Conservation (phyloP, 2,888 invertebrate species). For the Athalia cordata region DNA sequence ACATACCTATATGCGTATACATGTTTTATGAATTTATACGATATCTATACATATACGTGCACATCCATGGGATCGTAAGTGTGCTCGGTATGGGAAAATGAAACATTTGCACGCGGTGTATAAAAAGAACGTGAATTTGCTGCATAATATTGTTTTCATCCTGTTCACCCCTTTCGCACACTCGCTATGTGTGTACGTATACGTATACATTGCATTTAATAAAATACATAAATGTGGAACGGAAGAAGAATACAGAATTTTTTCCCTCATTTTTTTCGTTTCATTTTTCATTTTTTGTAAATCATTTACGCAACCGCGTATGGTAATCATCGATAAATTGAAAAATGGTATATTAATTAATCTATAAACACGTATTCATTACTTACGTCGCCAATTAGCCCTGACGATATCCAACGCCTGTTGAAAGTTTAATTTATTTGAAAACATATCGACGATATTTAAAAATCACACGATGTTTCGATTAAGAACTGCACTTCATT, state of each 20-base stretch:
- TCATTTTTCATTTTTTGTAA: not conserved
- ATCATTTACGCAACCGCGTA: not conserved
- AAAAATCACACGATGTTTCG: too few species aligned
- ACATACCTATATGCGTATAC: not conserved
- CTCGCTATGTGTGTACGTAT: not conserved
- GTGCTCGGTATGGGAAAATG: not conserved
- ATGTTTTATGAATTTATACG: not conserved
- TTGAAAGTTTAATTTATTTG: conserved; percentile 42
- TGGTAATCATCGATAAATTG: not conserved
- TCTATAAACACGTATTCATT: not conserved
- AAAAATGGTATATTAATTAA: not conserved
- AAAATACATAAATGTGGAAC: not conserved
- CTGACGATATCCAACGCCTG: conserved; percentile 41
- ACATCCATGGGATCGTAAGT: not conserved
- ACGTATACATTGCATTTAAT: not conserved
- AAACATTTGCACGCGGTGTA: not conserved
- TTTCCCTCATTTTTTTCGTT: not conserved
- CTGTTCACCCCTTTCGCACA: too few species aligned
- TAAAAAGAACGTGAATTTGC: too few species aligned
- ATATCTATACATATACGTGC: not conserved
- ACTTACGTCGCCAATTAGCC: conserved; percentile 48
- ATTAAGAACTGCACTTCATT: conserved; percentile 34
- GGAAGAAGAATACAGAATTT: not conserved
- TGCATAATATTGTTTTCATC: too few species aligned
- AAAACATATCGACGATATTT: conserved; percentile 24